phyloP scores from a whole-genome alignment of 2,797 vertebrate genomes.

The Leucoraja ocellata region DNA sequence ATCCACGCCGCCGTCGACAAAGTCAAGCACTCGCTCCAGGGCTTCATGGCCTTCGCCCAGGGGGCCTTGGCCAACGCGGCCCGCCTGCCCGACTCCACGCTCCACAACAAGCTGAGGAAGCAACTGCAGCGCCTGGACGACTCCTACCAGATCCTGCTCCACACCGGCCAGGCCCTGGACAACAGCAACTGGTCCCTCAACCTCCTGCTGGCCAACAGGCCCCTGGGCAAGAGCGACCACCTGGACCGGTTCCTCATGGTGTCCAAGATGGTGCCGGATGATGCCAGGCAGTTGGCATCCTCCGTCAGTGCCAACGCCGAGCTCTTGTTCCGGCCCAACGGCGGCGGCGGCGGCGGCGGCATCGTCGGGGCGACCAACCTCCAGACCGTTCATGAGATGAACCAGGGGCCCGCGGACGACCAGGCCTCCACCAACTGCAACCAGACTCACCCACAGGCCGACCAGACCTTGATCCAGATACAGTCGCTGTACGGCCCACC shows the following conservation, averaged over 20 bases:
- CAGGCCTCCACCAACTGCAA: slow-evolving; percentile 47
- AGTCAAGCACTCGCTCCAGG: slow-evolving; percentile 66
- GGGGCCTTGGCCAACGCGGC: slow-evolving; percentile 70
- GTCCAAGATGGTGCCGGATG: slow-evolving; percentile 76
- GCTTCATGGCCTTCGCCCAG: slow-evolving; percentile 74
- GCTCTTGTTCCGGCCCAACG: slow-evolving; percentile 66
- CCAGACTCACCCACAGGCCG: slow-evolving; percentile 47
- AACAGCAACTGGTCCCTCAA: slow-evolving; percentile 75
- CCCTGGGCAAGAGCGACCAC: slow-evolving; percentile 76
- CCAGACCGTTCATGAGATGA: slow-evolving; percentile 46
- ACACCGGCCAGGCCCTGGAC: slow-evolving; percentile 72
- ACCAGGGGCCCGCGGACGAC: slow-evolving; percentile 42
- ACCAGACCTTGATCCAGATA: slow-evolving; percentile 51
- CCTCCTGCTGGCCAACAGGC: slow-evolving; percentile 61
- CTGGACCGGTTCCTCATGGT: slow-evolving; percentile 90
- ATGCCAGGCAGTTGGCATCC: slow-evolving; percentile 81
- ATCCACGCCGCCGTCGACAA: slow-evolving; percentile 69
- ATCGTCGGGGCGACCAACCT: slow-evolving; percentile 47
- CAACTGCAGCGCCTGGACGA: slow-evolving; percentile 85
- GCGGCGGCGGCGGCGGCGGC: slow-evolving; percentile 15
- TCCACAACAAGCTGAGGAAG: slow-evolving; percentile 75
- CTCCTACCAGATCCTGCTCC: slow-evolving; percentile 84
- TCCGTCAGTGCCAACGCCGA: slow-evolving; percentile 71
- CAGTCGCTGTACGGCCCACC: slow-evolving; percentile 56
- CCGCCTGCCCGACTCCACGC: slow-evolving; percentile 64